Evolutionary conservation across 2,888 invertebrate species (phyloP).

Genomic region (Aporophyla nigra): DNA sequence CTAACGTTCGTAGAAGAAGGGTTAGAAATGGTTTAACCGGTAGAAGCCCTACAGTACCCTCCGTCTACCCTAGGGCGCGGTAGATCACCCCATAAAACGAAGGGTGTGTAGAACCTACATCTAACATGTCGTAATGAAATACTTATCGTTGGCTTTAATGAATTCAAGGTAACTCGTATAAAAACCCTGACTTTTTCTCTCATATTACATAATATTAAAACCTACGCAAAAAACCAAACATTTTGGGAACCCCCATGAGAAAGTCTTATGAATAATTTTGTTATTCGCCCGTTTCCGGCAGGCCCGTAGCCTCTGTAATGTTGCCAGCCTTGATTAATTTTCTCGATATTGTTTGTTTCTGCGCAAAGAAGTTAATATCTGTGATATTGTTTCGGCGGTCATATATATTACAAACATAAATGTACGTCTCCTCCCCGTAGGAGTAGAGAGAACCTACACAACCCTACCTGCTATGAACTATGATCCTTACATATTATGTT

Average conservation of each 20-base stretch:
- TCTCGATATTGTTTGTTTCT: not conserved
- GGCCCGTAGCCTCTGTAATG: conserved; percentile 1
- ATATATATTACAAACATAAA: not conserved
- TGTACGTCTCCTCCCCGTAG: too few species aligned
- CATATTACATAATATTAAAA: conserved; percentile 24
- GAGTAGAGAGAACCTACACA: not conserved
- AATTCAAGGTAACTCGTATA: not conserved
- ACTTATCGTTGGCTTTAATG: not conserved
- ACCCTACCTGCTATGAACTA: not conserved
- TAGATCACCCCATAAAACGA: not conserved
- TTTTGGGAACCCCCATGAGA: conserved; percentile 32
- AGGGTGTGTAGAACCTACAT: not conserved
- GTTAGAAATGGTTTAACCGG: not conserved
- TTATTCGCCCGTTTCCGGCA: conserved; percentile 5
- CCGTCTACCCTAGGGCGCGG: not conserved
- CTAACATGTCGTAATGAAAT: not conserved
- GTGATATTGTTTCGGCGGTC: conserved; percentile 10
- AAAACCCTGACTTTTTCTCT: conserved; percentile 12
- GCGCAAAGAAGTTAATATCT: not conserved
- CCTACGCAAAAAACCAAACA: not conserved
- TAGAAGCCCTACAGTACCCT: conserved; percentile 13
- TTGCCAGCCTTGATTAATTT: conserved; percentile 12
- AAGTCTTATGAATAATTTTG: conserved; percentile 24
- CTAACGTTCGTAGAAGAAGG: not conserved
- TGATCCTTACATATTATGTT: not conserved